Evolutionary conservation across 1,140 invertebrate species (phyloP), one percentile per base, ranked within the genome.

Genomic region (Diorhabda sublineata): DNA sequence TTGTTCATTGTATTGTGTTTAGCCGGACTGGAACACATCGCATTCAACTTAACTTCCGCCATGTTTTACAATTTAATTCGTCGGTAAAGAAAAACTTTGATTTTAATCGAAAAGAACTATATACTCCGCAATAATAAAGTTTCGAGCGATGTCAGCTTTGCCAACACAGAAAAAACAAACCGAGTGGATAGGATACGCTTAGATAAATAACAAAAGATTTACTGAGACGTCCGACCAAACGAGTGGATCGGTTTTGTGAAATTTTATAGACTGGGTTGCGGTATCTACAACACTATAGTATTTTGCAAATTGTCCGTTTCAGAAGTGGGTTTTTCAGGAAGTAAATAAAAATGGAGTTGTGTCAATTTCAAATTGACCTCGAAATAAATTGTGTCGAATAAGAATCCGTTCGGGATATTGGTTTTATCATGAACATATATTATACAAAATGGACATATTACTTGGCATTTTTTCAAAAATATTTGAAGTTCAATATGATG

Each of bases 121-220:
- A 62, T 62, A 62, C 42, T 7, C 61, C 8, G 44, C 61, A 62
- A 62, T 44, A 45, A 62, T 62, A 62, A 62, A 62, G 7, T 62
- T 62, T 62, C 61, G 4, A 44, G 42, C 44, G 61, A 62, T 44
- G 61, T 62, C 43, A 62, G 61, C 42, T 42, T 26, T 26, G 26
- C 26, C 26, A 26, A 26, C 26, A 58, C 42, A 62, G 61, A 62
- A 62, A 62, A 62, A 62, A 62, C 61, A 62, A 62, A 62, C 61
- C 42, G 42, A 62, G 45, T 44, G 42, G n/a, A 62, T 44, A 45
- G 44, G 43, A 62, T 42, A 11, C 61, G 61, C 42, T 62, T 62
- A 62, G 61, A 62, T 62, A 62, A 62, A 62, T 62, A 62, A 62
- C 61, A 62, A 62, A 62, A 62, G 61, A 62, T 62, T 62, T 62